These are phyloP conservation scores for Pantelozetes paolii DNA, from an alignment of 2,888 invertebrate genomes.

Conservation along the genomic window DNA sequence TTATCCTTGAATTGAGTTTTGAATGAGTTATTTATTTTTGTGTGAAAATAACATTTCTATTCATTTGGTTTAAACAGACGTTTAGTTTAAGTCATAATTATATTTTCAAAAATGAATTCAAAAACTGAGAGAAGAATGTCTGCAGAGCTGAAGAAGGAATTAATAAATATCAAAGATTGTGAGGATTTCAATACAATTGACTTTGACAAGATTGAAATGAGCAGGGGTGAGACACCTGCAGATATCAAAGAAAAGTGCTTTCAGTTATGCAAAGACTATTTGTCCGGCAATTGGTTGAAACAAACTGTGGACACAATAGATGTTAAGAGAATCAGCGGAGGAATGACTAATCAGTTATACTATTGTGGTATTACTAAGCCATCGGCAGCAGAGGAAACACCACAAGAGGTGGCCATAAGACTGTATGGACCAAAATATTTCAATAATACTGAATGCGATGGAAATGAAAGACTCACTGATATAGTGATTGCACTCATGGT, in stretches of 20 bases:
- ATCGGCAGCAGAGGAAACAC: not conserved
- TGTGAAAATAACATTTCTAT: too few species aligned
- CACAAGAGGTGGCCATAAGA: slow-evolving; percentile 31
- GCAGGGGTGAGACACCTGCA: not conserved
- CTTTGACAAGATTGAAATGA: not conserved
- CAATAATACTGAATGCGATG: slow-evolving; percentile 4
- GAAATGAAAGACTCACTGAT: slow-evolving; percentile 31
- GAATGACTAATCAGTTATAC: not conserved
- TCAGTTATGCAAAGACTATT: not conserved
- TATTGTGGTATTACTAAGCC: not conserved
- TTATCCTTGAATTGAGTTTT: too few species aligned
- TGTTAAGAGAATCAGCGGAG: not conserved
- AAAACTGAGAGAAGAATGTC: not conserved
- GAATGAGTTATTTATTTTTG: too few species aligned
- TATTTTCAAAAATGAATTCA: not conserved
- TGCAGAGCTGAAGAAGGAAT: not conserved
- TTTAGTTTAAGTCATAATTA: too few species aligned
- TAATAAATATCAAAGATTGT: not conserved
- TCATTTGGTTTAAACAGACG: too few species aligned
- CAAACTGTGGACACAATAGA: not conserved
- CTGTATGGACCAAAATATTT: slow-evolving; percentile 23
- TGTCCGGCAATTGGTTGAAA: not conserved
- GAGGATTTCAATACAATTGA: too few species aligned
- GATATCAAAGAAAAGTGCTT: not conserved
- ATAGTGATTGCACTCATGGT: not conserved